These are phyloP conservation scores for Phymastichus coffea DNA, from an alignment of 1,140 invertebrate genomes.

Conservation along the genomic window DNA sequence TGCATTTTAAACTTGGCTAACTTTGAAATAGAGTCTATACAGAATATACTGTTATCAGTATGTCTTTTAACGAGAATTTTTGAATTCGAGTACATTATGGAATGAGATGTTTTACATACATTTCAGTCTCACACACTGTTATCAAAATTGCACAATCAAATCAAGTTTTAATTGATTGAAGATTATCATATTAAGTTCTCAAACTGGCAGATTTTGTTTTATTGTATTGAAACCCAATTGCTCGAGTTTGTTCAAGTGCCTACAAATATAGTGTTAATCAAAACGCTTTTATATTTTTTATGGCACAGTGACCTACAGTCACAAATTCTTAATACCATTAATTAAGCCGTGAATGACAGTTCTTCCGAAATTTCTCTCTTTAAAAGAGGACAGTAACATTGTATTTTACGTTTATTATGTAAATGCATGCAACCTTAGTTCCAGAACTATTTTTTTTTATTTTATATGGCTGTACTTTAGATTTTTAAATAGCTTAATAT, in stretches of 20 bases:
- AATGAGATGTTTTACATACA: neutral
- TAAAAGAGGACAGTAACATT: neutral
- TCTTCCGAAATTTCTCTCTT: neutral
- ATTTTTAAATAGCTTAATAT: no score
- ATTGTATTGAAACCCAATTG: slow-evolving; percentile 7
- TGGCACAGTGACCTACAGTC: slow-evolving; percentile 2
- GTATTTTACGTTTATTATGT: neutral
- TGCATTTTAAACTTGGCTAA: slow-evolving; percentile 12
- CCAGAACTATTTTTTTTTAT: no score
- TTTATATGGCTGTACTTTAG: neutral
- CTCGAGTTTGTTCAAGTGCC: slow-evolving; percentile 17
- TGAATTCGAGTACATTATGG: neutral
- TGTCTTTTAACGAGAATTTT: neutral
- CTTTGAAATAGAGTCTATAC: slow-evolving; percentile 7
- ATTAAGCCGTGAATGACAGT: neutral
- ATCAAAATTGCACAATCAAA: no score
- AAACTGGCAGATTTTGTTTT: no score
- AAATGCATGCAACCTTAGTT: no score
- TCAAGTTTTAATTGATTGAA: no score
- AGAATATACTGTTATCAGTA: neutral
- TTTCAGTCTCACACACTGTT: no score
- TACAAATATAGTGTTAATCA: neutral
- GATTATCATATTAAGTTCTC: no score
- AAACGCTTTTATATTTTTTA: slow-evolving; percentile 6
- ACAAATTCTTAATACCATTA: neutral